Conservation (phyloP, 1,140 invertebrate genomes). For the Drosophila jambulina region DNA sequence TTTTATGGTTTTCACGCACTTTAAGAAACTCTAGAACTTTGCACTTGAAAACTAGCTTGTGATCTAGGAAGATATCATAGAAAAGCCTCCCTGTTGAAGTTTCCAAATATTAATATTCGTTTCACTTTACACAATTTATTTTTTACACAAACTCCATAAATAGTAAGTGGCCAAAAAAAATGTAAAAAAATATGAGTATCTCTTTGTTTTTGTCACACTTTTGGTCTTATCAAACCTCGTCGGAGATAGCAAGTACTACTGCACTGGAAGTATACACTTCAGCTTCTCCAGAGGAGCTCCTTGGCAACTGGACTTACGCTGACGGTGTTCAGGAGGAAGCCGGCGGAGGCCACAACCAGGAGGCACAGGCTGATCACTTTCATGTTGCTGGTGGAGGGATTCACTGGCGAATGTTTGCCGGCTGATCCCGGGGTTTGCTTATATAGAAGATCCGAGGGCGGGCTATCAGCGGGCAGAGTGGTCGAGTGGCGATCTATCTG, state of each 20-base stretch:
- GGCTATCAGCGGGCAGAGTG: constrained; percentile 4
- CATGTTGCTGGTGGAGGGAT: constrained; percentile 42
- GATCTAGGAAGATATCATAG: too few species aligned
- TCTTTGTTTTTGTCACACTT: constrained; percentile 17
- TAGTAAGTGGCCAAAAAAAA: not conserved
- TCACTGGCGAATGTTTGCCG: constrained; percentile 32
- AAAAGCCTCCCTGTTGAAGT: not conserved
- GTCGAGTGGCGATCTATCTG: constrained; percentile 30
- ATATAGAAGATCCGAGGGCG: constrained; percentile 29
- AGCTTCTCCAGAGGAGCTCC: not conserved
- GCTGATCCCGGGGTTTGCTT: constrained; percentile 26
- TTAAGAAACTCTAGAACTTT: not conserved
- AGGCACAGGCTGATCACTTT: constrained; percentile 57
- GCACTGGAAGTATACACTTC: not conserved
- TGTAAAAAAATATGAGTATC: not conserved
- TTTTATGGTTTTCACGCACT: not conserved
- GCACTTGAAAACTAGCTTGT: not conserved
- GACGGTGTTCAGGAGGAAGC: constrained; percentile 48
- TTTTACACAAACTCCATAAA: not conserved
- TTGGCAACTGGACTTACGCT: constrained; percentile 45
- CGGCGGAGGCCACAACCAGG: constrained; percentile 46
- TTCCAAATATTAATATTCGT: not conserved
- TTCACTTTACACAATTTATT: not conserved
- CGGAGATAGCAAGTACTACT: not conserved
- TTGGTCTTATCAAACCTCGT: not conserved